phyloP scores from a whole-genome alignment of 1,140 invertebrate genomes.

The Micrasema minimum region DNA sequence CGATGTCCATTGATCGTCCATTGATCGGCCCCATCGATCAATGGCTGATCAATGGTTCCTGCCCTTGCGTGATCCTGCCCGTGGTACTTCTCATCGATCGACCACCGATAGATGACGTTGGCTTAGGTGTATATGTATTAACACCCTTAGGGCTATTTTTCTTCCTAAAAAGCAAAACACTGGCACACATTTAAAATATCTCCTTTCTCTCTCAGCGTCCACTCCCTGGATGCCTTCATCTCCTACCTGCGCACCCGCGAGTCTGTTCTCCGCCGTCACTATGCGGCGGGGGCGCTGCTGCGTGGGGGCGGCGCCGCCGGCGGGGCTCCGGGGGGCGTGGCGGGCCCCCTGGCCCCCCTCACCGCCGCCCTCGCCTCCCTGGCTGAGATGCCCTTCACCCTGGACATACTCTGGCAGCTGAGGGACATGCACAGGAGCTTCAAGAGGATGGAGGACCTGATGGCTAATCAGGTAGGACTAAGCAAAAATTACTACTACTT shows the following conservation, averaged over 20 bases:
- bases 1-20: no score
- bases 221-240: slow-evolving; percentile 87
- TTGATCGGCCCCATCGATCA: no score
- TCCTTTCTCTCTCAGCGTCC: slow-evolving; percentile 69
- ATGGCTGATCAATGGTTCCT: no score
- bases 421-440: slow-evolving; percentile 81
- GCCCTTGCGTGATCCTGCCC: no score
- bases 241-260: slow-evolving; percentile 85
- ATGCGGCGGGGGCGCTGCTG: slow-evolving; percentile 76
- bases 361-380: slow-evolving; percentile 80
- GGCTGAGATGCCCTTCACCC: slow-evolving; percentile 79
- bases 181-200: no score
- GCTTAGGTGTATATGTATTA: no score
- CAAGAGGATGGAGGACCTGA: slow-evolving; percentile 70
- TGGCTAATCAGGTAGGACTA: slow-evolving; percentile 46
- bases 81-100: no score
- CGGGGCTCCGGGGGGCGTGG: slow-evolving; percentile 74
- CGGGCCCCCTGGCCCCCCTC: slow-evolving; percentile 62
- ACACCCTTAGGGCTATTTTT: no score
- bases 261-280: slow-evolving; percentile 84
- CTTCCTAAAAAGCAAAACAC: no score
- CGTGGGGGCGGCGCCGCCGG: slow-evolving; percentile 73
- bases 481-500: no score
- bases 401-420: slow-evolving; percentile 85
- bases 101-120: no score